Evolutionary conservation across 1,140 invertebrate species (phyloP).

Genomic region (Ylistrum balloti): DNA sequence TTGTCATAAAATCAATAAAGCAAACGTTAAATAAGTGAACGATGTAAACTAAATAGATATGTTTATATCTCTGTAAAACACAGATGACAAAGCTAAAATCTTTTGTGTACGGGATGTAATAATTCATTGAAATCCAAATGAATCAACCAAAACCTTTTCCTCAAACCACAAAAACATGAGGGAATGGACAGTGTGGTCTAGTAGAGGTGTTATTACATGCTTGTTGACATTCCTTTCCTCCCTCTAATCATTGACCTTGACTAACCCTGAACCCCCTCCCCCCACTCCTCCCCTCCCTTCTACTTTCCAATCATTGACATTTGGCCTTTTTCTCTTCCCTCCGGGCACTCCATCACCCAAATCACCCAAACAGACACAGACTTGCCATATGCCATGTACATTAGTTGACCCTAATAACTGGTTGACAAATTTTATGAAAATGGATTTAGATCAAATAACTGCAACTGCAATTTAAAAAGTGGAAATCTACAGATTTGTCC

Average conservation of each 20-base stretch:
- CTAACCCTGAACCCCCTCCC: too few species aligned
- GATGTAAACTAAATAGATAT: too few species aligned
- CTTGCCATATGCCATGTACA: background rate
- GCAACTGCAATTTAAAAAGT: background rate
- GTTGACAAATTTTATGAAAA: slow-evolving; percentile 29
- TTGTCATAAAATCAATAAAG: too few species aligned
- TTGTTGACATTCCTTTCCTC: too few species aligned
- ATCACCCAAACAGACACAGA: background rate
- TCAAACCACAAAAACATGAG: background rate
- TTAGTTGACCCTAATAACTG: background rate
- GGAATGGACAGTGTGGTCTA: background rate
- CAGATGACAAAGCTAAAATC: too few species aligned
- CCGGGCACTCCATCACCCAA: background rate
- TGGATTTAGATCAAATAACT: slow-evolving; percentile 40
- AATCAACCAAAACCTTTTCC: background rate
- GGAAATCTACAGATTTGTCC: background rate
- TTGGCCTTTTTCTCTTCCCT: background rate
- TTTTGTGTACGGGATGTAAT: too few species aligned
- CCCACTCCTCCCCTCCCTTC: too few species aligned
- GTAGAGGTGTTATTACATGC: background rate
- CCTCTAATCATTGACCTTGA: too few species aligned
- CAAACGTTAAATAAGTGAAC: too few species aligned
- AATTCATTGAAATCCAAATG: slow-evolving; percentile 11
- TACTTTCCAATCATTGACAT: background rate
- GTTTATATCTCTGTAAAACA: too few species aligned